phyloP scores from a whole-genome alignment of 2,797 vertebrate species.

The Sebastes steindachneri region DNA sequence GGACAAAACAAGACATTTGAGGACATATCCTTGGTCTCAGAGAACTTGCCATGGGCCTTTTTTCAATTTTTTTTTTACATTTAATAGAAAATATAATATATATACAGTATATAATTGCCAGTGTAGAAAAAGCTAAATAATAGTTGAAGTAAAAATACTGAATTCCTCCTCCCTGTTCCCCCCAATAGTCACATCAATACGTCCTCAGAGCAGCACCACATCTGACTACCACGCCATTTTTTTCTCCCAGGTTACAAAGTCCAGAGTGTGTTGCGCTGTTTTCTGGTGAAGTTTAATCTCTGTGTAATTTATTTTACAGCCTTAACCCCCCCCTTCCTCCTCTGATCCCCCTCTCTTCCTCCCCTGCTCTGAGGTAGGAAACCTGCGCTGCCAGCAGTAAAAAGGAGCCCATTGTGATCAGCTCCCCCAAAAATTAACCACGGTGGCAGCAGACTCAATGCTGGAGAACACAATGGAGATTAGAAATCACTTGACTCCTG shows the following conservation, averaged over 20 bases:
- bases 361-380: slow-evolving; percentile 33
- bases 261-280: slow-evolving; percentile 38
- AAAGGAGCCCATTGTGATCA: slow-evolving; percentile 60
- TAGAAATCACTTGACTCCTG: slow-evolving; percentile 62
- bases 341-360: background rate
- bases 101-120: background rate
- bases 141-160: background rate
- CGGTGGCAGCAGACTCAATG: slow-evolving; percentile 31
- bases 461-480: slow-evolving; percentile 64
- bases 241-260: slow-evolving; percentile 63
- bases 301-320: slow-evolving; percentile 60
- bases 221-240: background rate
- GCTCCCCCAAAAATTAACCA: slow-evolving; percentile 56
- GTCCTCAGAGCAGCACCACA: background rate
- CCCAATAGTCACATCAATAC: background rate
- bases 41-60: too few species aligned
- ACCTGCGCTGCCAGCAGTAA: slow-evolving; percentile 44
- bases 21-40: too few species aligned
- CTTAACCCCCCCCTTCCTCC: background rate
- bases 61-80: too few species aligned
- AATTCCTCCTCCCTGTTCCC: too few species aligned
- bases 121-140: background rate
- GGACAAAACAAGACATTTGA: too few species aligned
- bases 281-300: slow-evolving; percentile 68
- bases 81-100: too few species aligned